These are phyloP conservation scores for Gadopsis marmoratus DNA, from an alignment of 2,797 vertebrate species.

Conservation along the genomic window DNA sequence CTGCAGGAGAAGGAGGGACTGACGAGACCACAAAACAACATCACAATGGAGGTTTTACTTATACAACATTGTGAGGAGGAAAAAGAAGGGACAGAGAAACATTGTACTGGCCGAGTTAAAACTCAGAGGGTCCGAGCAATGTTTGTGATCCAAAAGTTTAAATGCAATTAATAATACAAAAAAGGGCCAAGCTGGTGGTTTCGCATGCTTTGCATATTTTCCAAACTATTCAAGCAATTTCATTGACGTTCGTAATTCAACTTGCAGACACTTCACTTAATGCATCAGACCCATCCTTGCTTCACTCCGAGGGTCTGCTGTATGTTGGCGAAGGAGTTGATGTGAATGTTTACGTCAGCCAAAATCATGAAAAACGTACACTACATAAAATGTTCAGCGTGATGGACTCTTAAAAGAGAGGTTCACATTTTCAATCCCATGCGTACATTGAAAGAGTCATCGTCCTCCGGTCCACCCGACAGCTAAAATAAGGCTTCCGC, in stretches of 20 bases:
- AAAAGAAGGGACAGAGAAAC: not conserved
- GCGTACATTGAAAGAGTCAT: no score
- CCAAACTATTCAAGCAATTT: not conserved
- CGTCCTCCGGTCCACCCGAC: no score
- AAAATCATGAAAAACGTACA: not conserved
- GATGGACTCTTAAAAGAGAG: not conserved
- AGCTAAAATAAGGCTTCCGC: no score
- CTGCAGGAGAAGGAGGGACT: not conserved
- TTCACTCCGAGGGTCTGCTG: no score
- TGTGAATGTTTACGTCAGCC: not conserved
- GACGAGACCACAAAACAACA: not conserved
- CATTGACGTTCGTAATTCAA: no score
- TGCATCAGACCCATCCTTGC: not conserved
- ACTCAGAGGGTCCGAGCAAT: not conserved
- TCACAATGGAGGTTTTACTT: slow-evolving; percentile 22
- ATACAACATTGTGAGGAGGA: not conserved
- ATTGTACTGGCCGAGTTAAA: not conserved
- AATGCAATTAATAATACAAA: not conserved
- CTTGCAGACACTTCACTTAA: not conserved
- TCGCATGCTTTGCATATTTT: not conserved
- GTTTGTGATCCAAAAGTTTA: not conserved
- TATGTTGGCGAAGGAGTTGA: not conserved
- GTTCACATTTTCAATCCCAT: no score
- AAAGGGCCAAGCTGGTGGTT: not conserved
- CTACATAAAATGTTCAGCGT: not conserved